Percentiles rank a stretch among this genome's conserved stretches.
Evolutionary conservation across 2,888 invertebrate species (phyloP).

Genomic region (Torymus texanus): DNA sequence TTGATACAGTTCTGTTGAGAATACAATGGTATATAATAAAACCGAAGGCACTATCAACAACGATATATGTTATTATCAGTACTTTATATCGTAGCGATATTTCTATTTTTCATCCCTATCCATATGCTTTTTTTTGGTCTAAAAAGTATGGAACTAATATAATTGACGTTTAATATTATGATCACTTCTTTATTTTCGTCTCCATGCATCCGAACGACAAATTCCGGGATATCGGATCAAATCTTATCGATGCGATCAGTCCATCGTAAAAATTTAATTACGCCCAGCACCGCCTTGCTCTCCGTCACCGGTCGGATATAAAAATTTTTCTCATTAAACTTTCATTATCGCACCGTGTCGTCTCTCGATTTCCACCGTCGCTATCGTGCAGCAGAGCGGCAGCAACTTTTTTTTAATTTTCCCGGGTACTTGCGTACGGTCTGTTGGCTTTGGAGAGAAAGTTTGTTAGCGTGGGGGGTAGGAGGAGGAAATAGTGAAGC

Average conservation of each 20-base stretch:
- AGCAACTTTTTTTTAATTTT: conserved; percentile 44
- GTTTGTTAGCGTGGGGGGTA: conserved; percentile 46
- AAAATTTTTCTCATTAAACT: conserved; percentile 55
- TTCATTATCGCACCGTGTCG: conserved; percentile 44
- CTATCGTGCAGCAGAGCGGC: neutral
- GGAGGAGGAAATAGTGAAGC: conserved; percentile 45
- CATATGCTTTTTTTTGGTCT: too few species aligned
- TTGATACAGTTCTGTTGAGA: too few species aligned
- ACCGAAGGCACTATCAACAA: too few species aligned
- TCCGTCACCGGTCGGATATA: neutral
- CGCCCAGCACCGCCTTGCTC: neutral
- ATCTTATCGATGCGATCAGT: conserved; percentile 7
- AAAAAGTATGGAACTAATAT: too few species aligned
- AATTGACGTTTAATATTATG: too few species aligned
- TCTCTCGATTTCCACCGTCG: conserved; percentile 46
- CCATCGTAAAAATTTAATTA: conserved; percentile 40
- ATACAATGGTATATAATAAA: too few species aligned
- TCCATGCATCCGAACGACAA: neutral
- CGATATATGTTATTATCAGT: too few species aligned
- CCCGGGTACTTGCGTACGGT: conserved; percentile 39
- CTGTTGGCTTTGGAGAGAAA: conserved; percentile 45
- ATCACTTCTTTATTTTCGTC: too few species aligned
- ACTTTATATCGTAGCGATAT: too few species aligned
- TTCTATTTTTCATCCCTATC: too few species aligned
- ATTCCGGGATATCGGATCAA: conserved; percentile 11